These are phyloP conservation scores for Labrus mixtus DNA, from an alignment of 2,113 vertebrate species.

Conservation along the genomic window DNA sequence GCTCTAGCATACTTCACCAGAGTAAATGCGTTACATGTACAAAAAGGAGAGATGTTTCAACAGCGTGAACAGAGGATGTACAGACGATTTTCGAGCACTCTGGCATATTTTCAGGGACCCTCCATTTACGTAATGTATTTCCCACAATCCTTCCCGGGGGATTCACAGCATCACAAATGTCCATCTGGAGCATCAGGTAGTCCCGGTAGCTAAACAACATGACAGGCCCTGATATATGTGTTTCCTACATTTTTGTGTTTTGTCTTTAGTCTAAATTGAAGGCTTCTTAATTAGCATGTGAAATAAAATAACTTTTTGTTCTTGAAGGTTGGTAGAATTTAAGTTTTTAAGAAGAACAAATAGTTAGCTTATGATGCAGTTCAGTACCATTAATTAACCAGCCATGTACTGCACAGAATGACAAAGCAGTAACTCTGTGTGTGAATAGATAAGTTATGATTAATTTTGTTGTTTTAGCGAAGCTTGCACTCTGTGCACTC, in stretches of 20 bases:
- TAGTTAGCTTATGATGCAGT: no score
- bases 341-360: not conserved
- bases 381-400: no score
- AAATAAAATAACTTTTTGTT: not conserved
- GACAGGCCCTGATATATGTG: slow-evolving; percentile 9
- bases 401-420: not conserved
- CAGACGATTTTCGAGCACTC: slow-evolving; percentile 9
- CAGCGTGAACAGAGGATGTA: slow-evolving; percentile 2
- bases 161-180: slow-evolving; percentile 7
- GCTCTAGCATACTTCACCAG: no score
- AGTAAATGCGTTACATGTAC: no score
- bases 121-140: slow-evolving; percentile 35
- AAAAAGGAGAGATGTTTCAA: no score
- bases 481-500: not conserved
- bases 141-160: slow-evolving; percentile 45
- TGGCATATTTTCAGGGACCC: slow-evolving; percentile 35
- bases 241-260: slow-evolving; percentile 12
- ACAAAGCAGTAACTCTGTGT: not conserved
- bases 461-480: not conserved
- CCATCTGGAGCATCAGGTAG: slow-evolving; percentile 7
- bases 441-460: not conserved
- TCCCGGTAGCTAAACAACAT: slow-evolving; percentile 24
- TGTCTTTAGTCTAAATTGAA: no score
- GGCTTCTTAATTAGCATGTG: not conserved
- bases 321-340: not conserved